Conservation (phyloP, 1,140 invertebrate species). For the Sesamia nonagrioides region DNA sequence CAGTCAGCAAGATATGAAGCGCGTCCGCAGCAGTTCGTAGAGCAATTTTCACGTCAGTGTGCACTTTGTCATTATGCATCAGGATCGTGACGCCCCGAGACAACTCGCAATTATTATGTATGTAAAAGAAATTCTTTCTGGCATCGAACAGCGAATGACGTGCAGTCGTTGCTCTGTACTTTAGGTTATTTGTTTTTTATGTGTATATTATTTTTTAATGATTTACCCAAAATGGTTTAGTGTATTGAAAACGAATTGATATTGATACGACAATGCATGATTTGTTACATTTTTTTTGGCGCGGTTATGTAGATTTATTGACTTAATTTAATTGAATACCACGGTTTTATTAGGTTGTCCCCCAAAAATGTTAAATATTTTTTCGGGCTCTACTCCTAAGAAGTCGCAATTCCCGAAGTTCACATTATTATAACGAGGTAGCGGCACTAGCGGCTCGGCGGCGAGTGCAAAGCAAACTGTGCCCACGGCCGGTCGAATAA, state of each 20-base stretch:
- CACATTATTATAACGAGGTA: slow-evolving; percentile 87
- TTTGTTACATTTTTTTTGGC: background rate
- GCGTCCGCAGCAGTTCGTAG: slow-evolving; percentile 67
- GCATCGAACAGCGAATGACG: slow-evolving; percentile 65
- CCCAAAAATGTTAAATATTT: slow-evolving; percentile 62
- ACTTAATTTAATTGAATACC: slow-evolving; percentile 37
- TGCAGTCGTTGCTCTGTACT: slow-evolving; percentile 57
- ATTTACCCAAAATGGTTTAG: background rate
- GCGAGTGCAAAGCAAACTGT: slow-evolving; percentile 83
- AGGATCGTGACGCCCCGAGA: slow-evolving; percentile 86
- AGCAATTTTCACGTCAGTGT: slow-evolving; percentile 86
- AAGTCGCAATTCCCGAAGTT: slow-evolving; percentile 82
- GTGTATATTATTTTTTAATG: background rate
- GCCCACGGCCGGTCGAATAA: slow-evolving; percentile 82
- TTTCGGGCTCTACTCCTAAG: slow-evolving; percentile 72
- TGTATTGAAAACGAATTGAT: no score
- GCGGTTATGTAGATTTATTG: slow-evolving; percentile 31
- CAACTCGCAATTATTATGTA: slow-evolving; percentile 87
- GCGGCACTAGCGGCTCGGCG: slow-evolving; percentile 70
- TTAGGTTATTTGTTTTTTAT: background rate
- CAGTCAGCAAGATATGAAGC: slow-evolving; percentile 38
- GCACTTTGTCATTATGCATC: slow-evolving; percentile 87
- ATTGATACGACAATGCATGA: background rate
- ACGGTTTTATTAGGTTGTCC: slow-evolving; percentile 41
- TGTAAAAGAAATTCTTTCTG: slow-evolving; percentile 86